These are phyloP conservation scores for Perdita meconis DNA, from an alignment of 2,888 invertebrate genomes.

Conservation along the genomic window DNA sequence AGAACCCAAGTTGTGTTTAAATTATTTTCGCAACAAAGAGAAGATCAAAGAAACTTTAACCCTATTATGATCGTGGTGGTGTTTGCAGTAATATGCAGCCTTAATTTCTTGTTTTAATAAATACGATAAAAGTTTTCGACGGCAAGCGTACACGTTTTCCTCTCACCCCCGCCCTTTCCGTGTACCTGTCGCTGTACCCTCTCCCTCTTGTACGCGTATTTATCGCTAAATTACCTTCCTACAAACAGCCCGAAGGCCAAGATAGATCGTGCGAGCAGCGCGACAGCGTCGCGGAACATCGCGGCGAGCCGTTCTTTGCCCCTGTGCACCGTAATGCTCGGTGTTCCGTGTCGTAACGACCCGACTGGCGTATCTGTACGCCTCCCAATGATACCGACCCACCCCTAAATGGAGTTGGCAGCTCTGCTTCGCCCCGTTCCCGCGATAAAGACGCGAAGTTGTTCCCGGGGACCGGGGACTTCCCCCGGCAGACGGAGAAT, in stretches of 20 bases:
- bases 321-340: conserved; percentile 38
- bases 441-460: conserved; percentile 68
- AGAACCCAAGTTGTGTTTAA: too few relatives aligned
- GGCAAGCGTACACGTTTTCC: neutral
- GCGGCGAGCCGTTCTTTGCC: conserved; percentile 41
- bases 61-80: too few relatives aligned
- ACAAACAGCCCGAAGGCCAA: conserved; percentile 49
- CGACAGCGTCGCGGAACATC: conserved; percentile 17
- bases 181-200: conserved; percentile 5
- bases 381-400: conserved; percentile 61
- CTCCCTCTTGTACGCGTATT: conserved; percentile 26
- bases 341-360: conserved; percentile 59
- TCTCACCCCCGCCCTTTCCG: neutral
- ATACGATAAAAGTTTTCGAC: too few relatives aligned
- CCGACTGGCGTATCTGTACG: conserved; percentile 59
- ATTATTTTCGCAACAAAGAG: too few relatives aligned
- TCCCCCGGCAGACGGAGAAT: conserved; percentile 65
- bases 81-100: too few relatives aligned
- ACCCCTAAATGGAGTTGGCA: conserved; percentile 64
- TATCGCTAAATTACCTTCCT: conserved; percentile 61
- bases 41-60: too few relatives aligned
- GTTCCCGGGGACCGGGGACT: conserved; percentile 34
- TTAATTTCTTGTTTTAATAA: too few relatives aligned
- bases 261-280: conserved; percentile 52
- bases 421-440: conserved; percentile 62